A percentile compares a stretch with the other conserved stretches of the same genome.
These are phyloP conservation scores for Catalaphyllia jardinei DNA, from an alignment of 64 coral and sea anemone species.

Conservation along the genomic window DNA sequence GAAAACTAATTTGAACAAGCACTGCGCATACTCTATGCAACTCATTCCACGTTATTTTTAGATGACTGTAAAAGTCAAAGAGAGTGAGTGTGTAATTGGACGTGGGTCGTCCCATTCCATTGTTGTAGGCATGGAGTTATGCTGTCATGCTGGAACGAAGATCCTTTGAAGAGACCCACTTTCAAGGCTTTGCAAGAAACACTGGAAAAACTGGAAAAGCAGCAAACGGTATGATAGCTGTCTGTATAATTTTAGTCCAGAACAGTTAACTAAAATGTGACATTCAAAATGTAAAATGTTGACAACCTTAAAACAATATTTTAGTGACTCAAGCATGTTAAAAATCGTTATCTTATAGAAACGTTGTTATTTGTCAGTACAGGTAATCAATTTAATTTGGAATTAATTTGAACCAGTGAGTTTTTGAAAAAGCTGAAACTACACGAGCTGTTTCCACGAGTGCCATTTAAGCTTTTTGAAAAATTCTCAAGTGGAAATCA, in stretches of 20 bases:
- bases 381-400: too few relatives aligned
- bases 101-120: neutral
- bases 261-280: neutral
- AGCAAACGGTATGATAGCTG: neutral
- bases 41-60: neutral
- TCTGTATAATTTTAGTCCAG: neutral
- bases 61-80: neutral
- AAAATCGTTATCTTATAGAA: too few relatives aligned
- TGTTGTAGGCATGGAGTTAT: neutral
- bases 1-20: too few relatives aligned
- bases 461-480: too few relatives aligned
- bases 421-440: too few relatives aligned
- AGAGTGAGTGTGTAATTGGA: neutral
- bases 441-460: too few relatives aligned
- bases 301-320: too few relatives aligned
- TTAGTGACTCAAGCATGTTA: too few relatives aligned
- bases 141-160: slow-evolving; percentile 14
- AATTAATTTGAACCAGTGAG: too few relatives aligned
- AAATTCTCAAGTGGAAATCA: too few relatives aligned
- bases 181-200: neutral
- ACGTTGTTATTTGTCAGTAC: too few relatives aligned
- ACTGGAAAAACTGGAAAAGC: neutral
- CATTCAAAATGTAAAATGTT: neutral
- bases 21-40: too few relatives aligned
- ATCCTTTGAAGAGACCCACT: neutral